A percentile compares a stretch with the other conserved stretches of the same genome.
These are phyloP conservation scores for Mycteria americana DNA, from an alignment of 2,797 vertebrate species.

Conservation along the genomic window DNA sequence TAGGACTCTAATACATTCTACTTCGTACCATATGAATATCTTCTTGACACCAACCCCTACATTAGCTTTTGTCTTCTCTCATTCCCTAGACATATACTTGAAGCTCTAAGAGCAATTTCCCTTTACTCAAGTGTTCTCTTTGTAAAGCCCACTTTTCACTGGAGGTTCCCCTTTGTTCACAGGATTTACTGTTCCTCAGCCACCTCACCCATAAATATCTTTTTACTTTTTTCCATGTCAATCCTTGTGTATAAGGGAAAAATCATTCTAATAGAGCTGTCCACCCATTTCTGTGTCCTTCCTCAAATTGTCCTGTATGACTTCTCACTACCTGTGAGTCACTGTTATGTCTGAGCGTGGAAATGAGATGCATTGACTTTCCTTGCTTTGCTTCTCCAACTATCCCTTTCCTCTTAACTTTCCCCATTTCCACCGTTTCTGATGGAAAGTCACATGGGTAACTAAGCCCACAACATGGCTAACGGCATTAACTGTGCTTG, in stretches of 20 bases:
- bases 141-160: not conserved
- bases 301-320: rapidly evolving
- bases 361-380: not conserved
- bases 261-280: not conserved
- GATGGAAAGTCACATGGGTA: rapidly evolving
- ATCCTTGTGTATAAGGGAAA: not conserved
- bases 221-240: not conserved
- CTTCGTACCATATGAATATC: too few species aligned
- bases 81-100: rapidly evolving
- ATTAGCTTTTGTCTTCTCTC: not conserved
- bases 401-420: not conserved
- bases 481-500: not conserved
- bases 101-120: not conserved
- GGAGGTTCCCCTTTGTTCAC: not conserved
- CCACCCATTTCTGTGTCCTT: not conserved
- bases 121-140: not conserved
- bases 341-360: not conserved
- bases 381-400: not conserved
- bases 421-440: not conserved
- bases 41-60: not conserved
- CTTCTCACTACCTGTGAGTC: not conserved
- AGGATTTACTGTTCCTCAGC: not conserved
- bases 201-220: not conserved
- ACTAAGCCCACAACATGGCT: not conserved
- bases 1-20: not conserved